phyloP scores from a whole-genome alignment of 2,888 invertebrate genomes.

The Eurytoma californica region DNA sequence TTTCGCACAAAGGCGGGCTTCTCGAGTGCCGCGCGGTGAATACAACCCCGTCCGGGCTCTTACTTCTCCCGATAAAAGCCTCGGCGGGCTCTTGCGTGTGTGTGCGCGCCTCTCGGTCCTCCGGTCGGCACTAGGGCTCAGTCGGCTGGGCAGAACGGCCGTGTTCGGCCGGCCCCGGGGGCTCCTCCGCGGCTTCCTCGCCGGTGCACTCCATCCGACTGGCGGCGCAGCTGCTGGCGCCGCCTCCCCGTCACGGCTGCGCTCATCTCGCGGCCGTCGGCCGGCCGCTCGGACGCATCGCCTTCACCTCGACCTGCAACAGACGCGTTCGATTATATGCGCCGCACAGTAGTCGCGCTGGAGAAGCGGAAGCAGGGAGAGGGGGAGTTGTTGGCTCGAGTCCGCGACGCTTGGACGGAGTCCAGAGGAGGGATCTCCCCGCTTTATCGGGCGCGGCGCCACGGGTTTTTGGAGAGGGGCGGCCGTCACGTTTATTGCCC shows the following conservation, averaged over 20 bases:
- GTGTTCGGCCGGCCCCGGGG: neutral
- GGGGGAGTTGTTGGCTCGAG: neutral
- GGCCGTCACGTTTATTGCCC: too few species aligned
- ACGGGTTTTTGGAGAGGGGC: too few species aligned
- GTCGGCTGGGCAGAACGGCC: too few species aligned
- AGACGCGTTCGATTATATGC: constrained; percentile 9
- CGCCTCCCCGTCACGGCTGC: neutral
- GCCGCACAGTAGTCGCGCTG: neutral
- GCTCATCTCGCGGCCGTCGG: neutral
- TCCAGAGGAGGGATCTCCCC: neutral
- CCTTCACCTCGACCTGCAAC: constrained; percentile 4
- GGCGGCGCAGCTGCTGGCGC: neutral
- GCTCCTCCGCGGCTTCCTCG: neutral
- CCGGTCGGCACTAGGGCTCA: too few species aligned
- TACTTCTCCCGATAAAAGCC: too few species aligned
- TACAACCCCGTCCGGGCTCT: too few species aligned
- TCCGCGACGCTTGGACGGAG: neutral
- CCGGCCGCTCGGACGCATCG: neutral
- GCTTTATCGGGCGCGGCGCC: too few species aligned
- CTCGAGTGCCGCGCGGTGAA: too few species aligned
- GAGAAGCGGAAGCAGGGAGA: neutral
- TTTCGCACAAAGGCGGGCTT: too few species aligned
- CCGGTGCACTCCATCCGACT: neutral
- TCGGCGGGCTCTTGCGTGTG: too few species aligned
- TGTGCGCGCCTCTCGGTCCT: too few species aligned